Evolutionary conservation across 2,888 invertebrate species (phyloP).

Genomic region (Atherix ibis): DNA sequence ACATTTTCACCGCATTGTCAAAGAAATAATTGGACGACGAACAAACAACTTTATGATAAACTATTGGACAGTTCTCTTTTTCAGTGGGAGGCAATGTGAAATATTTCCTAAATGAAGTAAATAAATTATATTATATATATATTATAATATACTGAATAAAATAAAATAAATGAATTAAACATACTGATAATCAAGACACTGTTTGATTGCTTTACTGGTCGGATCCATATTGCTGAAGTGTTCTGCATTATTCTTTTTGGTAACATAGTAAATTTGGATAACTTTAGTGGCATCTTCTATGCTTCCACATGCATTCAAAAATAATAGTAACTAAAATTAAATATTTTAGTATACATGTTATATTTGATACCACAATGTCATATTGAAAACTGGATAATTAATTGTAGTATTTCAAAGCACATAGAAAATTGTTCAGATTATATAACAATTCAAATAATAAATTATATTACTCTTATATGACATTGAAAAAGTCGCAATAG

Average conservation of each 20-base stretch:
- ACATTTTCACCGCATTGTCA: slow-evolving; percentile 41
- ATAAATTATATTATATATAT: slow-evolving; percentile 4
- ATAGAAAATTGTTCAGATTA: no score
- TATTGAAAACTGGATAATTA: no score
- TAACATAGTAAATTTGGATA: slow-evolving; percentile 42
- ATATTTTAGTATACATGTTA: not conserved
- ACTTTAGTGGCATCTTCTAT: slow-evolving; percentile 11
- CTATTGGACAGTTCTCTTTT: slow-evolving; percentile 41
- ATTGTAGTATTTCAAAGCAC: no score
- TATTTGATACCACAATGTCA: no score
- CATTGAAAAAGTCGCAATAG: no score
- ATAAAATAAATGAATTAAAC: slow-evolving; percentile 15
- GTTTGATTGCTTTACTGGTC: slow-evolving; percentile 25
- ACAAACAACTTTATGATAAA: slow-evolving; percentile 43
- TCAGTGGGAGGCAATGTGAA: slow-evolving; percentile 39
- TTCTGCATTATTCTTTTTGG: slow-evolving; percentile 43
- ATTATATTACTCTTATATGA: no score
- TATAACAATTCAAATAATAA: no score
- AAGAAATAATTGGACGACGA: slow-evolving; percentile 43
- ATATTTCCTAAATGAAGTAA: slow-evolving; percentile 38
- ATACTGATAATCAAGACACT: slow-evolving; percentile 36
- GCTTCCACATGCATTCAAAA: slow-evolving; percentile 12
- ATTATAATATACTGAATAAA: not conserved
- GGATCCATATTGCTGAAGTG: slow-evolving; percentile 43
- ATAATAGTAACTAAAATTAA: slow-evolving; percentile 11